Evolutionary conservation across 2,113 vertebrate species (phyloP).

Genomic region (Eudorcas thomsonii): DNA sequence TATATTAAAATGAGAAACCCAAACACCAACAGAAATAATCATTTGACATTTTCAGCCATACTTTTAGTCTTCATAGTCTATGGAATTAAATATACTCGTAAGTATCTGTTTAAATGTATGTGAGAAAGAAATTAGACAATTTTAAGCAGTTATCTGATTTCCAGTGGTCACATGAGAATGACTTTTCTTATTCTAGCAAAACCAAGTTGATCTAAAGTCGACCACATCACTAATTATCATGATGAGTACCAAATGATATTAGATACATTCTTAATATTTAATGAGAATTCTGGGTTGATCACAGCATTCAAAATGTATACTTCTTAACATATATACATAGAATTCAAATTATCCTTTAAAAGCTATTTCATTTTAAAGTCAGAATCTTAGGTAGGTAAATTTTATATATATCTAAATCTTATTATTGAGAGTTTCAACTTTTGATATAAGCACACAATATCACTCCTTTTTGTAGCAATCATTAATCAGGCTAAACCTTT

Average conservation of each 20-base stretch:
- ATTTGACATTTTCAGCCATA: conserved; percentile 18
- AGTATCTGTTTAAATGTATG: neutral
- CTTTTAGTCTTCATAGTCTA: conserved; percentile 1
- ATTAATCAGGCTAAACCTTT: conserved; percentile 32
- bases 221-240: neutral
- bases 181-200: neutral
- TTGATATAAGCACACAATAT: conserved; percentile 32
- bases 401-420: neutral
- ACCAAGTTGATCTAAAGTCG: neutral
- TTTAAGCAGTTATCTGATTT: neutral
- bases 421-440: neutral
- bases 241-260: neutral
- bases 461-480: conserved; percentile 1
- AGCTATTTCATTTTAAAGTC: conserved; percentile 1
- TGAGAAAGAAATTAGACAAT: neutral
- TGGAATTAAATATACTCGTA: neutral
- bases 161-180: neutral
- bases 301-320: neutral
- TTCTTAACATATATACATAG: neutral
- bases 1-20: conserved; percentile 7
- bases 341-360: neutral
- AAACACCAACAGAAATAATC: conserved; percentile 14
- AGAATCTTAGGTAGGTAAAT: conserved; percentile 5
- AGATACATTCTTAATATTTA: conserved; percentile 9
- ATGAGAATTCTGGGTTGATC: neutral